Base-by-base conservation (phyloP, 2,888 invertebrate species). In the Sinodicranocentrus sp. region DNA sequence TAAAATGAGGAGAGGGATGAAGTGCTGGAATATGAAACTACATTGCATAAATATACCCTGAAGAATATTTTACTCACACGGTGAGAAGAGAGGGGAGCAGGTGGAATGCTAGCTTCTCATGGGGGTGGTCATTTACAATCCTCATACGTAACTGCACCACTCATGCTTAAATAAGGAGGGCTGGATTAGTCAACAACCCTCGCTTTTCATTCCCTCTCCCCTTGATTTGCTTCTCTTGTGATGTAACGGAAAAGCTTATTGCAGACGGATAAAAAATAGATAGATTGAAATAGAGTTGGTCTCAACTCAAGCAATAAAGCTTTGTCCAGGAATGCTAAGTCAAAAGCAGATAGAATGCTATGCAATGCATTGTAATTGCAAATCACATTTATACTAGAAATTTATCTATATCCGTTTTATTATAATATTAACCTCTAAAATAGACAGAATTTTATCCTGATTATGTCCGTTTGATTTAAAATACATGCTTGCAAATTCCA, bases 41-140 rank as follows among this genome's bases (percentile, higher is more conserved):
- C 28, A 26, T 43, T 63, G 28, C 43, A 65, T 17, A n/a, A n/a
- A 48, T 48, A 48, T 48, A 57, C 1, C 23, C 57, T 57, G 15
- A 52, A 57, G 25, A 54, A 1, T 59, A 59, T 70, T 70, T 59
- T 26, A 59, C n/a, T 33, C 5, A 6, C 33, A 10, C 3, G 33
- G 3, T 48, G n/a, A 15, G 71, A 68, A 28, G 52, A 72, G 33
- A 72, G 82, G 82, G 84, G 76, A 87, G 87, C 87, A 87, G 87
- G 87, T 87, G 87, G 87, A 87, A 87, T 87, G 78, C 86, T 82
- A 85, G 82, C 82, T 85, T 84, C 70, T 85, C 72, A 61, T 76
- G 10, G 83, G 77, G 82, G 77, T 82, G 84, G 86, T 76, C 84
- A 84, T 85, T 85, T 86, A 71, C 52, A 79, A 28, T 52, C 78